Base-by-base conservation (phyloP, 2,888 invertebrate genomes). In the Pheosia tremula region DNA sequence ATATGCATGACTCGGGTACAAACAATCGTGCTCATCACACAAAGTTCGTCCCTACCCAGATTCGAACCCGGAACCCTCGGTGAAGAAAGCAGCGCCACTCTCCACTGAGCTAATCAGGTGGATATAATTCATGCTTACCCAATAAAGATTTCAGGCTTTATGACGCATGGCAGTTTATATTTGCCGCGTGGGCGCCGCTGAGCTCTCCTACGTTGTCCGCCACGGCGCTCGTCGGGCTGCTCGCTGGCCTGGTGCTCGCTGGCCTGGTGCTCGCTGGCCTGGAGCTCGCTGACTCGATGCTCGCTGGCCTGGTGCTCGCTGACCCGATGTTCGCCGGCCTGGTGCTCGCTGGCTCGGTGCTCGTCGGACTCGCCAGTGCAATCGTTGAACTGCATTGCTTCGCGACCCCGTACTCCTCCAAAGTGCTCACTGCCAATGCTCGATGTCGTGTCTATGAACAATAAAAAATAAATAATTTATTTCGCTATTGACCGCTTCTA, bases 401-500 rank as follows among this genome's bases (percentile, higher is more conserved):
- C 37, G 47, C 8, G 58, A 3, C 50, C 11, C 59, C n/a, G 5
- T 61, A 43, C 47, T 11, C 11, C 41, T 60, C 24, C 24, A 24
- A 62, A 58, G 69, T 57, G 49, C 41, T 41, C 41, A 45, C 66
- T 58, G 61, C 56, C 50, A 43, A n/a, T 10, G 57, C 69, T 60
- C 56, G 61, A 56, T 43, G 43, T 9, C 43, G 43, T 43, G 10
- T 43, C 43, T 9, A 9, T 66, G 50, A 6, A 58, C 9, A 58
- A 59, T 10, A 59, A 62, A 39, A 38, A 11, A 49, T 49, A 45
- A 58, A 39, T 7, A 39, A 5, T 39, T 6, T 39, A 39, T 3
- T 24, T 24, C 24, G 24, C 24, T 24, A 24, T 24, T 2, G 24
- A 24, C 1, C 2, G 24, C 24, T 24, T 24, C 24, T 24, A 24